Evolutionary conservation across 2,797 vertebrate species (phyloP).

Genomic region (Acanthopagrus latus): DNA sequence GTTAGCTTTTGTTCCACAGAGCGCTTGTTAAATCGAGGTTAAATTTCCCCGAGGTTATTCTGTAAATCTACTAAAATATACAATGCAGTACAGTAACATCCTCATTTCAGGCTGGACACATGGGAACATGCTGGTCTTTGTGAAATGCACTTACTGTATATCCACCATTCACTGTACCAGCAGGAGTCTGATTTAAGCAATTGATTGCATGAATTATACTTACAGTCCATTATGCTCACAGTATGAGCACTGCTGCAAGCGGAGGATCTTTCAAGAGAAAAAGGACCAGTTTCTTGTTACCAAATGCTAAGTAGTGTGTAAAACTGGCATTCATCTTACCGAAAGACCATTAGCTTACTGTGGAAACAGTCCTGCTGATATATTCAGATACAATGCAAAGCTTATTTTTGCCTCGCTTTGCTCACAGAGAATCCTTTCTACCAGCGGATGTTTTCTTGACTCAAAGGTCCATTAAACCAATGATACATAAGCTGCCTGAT

Average conservation of each 20-base stretch:
- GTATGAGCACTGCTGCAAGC: slow-evolving; percentile 18
- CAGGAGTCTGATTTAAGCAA: slow-evolving; percentile 16
- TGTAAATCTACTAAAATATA: background rate
- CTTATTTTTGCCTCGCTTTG: background rate
- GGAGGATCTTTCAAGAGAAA: background rate
- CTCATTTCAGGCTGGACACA: background rate
- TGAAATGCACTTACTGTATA: slow-evolving; percentile 5
- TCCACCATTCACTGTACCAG: slow-evolving; percentile 10
- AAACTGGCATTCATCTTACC: background rate
- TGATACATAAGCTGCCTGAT: no score
- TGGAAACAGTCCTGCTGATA: background rate
- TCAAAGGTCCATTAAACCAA: no score
- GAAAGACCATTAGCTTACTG: background rate
- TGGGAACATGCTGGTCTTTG: slow-evolving; percentile 9
- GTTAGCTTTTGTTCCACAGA: slow-evolving; percentile 15
- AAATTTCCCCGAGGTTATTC: background rate
- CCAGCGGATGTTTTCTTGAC: no score
- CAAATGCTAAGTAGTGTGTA: background rate
- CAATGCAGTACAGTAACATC: background rate
- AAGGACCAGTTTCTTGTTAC: slow-evolving; percentile 1
- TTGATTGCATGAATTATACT: slow-evolving; percentile 33
- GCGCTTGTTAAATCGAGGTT: background rate
- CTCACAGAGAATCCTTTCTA: no score
- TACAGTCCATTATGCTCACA: slow-evolving; percentile 40
- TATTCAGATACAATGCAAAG: background rate